Base-by-base conservation (phyloP, 2,888 invertebrate species). In the Zygothrica quintamaculata region DNA sequence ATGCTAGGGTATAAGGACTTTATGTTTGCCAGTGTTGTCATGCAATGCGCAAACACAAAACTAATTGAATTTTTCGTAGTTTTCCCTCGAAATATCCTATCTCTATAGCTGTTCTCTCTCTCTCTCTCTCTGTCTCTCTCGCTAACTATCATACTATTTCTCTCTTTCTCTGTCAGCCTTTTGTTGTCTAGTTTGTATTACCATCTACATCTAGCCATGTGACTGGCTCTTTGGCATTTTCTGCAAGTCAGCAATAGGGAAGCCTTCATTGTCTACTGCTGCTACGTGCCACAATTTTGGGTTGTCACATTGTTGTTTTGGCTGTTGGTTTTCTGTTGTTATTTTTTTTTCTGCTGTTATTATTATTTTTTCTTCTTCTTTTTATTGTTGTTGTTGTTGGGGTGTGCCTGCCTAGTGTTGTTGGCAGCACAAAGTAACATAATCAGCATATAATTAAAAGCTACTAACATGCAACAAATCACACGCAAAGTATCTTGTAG, bases 21-120 rank as follows among this genome's bases (percentile, higher is more conserved):
- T 33, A 6, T 26, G 5, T 42, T 18, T 60, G 44, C 60, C 61
- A 65, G 77, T 81, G 86, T 86, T 84, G 80, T 81, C 87, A 81
- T 84, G 87, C 84, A 84, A 86, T 80, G 81, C 77, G 87, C 80
- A 81, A 81, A 81, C 80, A 81, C 80, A 86, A 86, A 81, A 81
- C 80, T 81, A 81, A 81, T 81, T 81, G 80, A 81, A 81, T 81
- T 81, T 80, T 80, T 80, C 57, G 44, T 61, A 61, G 64, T 31
- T 1, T 47, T 37, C 43, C n/a, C 3, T 36, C 29, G n/a, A n/a
- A n/a, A n/a, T n/a, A n/a, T n/a, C n/a, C n/a, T n/a, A n/a, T n/a
- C n/a, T n/a, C n/a, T n/a, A n/a, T n/a, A n/a, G n/a, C n/a, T n/a
- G n/a, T n/a, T 43, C 52, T 36, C 18, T 13, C 25, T 31, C 29